Percentiles rank a stretch among this genome's conserved stretches.
phyloP scores from a whole-genome alignment of 2,888 invertebrate genomes.

The Ceratothoa steindachneri region DNA sequence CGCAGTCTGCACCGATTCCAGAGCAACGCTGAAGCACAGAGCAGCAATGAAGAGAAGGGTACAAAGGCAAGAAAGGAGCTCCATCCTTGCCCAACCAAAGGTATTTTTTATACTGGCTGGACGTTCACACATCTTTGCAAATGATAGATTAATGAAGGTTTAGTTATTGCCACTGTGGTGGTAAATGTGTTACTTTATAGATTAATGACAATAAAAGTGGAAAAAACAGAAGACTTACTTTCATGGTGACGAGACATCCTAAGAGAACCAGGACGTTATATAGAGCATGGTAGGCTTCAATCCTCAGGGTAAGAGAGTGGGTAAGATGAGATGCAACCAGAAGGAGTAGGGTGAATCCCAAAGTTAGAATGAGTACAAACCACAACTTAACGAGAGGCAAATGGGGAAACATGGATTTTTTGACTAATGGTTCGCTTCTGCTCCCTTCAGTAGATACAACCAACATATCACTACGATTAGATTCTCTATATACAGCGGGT shows the following conservation, averaged over 20 bases:
- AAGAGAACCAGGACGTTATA: constrained; percentile 84
- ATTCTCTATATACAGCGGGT: no score
- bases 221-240: constrained; percentile 58
- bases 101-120: constrained; percentile 73
- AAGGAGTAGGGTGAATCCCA: constrained; percentile 73
- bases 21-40: constrained; percentile 72
- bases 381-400: constrained; percentile 61
- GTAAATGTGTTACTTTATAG: no score
- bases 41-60: constrained; percentile 66
- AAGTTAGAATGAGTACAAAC: constrained; percentile 67
- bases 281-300: constrained; percentile 90
- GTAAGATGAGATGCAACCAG: constrained; percentile 81
- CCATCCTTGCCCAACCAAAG: constrained; percentile 87
- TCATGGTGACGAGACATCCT: constrained; percentile 72
- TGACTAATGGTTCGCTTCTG: neutral
- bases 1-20: constrained; percentile 68
- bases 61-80: constrained; percentile 76
- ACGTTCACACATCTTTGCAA: constrained; percentile 56
- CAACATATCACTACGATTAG: no score
- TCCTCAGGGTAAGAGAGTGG: constrained; percentile 82
- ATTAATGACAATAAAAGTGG: neutral
- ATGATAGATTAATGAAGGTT: no score
- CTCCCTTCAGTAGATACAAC: no score
- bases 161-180: no score
- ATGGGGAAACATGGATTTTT: neutral